A percentile compares a stretch with the other conserved stretches of the same genome.
These are phyloP conservation scores for Rhea pennata DNA, from an alignment of 2,113 vertebrate genomes.

Conservation along the genomic window DNA sequence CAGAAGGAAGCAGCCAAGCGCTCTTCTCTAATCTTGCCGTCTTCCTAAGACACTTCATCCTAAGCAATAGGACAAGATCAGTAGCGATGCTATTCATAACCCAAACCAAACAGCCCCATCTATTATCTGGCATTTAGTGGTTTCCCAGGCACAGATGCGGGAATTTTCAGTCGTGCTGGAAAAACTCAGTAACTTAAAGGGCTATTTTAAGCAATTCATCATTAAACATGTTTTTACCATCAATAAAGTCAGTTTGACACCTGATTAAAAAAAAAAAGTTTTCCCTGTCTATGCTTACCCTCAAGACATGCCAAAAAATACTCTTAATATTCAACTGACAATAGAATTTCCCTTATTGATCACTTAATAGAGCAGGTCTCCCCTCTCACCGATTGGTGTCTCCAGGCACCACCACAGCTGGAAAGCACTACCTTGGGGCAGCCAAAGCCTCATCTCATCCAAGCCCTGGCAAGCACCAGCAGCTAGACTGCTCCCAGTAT, in stretches of 20 bases:
- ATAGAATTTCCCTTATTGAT: neutral
- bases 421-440: too few species aligned
- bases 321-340: neutral
- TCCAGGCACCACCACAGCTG: neutral
- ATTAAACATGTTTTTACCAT: neutral
- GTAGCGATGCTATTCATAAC: neutral
- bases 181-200: too few species aligned
- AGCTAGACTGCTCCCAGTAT: neutral
- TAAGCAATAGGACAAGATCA: neutral
- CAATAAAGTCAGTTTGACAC: neutral
- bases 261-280: neutral
- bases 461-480: neutral
- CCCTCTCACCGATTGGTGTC: rapidly evolving
- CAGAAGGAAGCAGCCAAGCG: neutral
- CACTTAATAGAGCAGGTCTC: neutral
- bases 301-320: neutral
- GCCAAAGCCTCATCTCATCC: neutral
- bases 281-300: neutral
- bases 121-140: neutral
- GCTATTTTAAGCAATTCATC: neutral
- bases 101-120: neutral
- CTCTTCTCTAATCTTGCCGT: neutral
- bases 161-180: too few species aligned
- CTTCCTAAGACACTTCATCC: neutral
- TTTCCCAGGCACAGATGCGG: neutral